A percentile compares a stretch with the other conserved stretches of the same genome.
Conservation (phyloP, 2,113 vertebrate species). For the Sinocyclocheilus maitianheensis region DNA sequence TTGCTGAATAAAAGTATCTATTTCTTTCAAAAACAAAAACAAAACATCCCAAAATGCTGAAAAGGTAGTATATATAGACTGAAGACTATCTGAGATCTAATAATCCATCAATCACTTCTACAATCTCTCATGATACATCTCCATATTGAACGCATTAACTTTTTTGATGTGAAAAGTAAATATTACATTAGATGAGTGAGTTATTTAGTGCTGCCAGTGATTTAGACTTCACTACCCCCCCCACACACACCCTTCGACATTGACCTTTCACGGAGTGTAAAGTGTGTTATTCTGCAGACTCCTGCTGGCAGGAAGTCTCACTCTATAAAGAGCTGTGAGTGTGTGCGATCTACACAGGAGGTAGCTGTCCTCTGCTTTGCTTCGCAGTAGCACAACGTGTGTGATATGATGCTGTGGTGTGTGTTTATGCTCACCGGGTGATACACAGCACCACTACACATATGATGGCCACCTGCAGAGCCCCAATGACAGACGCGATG, state of each 20-base stretch:
- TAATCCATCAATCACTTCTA: neutral
- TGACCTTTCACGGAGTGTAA: conserved; percentile 51
- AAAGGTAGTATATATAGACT: neutral
- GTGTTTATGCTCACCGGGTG: conserved; percentile 84
- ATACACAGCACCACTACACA: conserved; percentile 99
- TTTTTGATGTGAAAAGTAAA: neutral
- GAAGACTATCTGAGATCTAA: neutral
- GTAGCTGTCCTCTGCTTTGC: conserved; percentile 18
- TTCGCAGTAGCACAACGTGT: neutral
- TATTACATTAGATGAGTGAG: neutral
- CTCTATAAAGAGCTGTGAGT: conserved; percentile 24
- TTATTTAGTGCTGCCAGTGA: conserved; percentile 20
- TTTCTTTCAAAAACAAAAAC: neutral
- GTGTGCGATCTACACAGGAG: conserved; percentile 34
- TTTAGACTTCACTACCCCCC: conserved; percentile 45
- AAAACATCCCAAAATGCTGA: neutral
- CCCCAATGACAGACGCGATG: conserved; percentile 98
- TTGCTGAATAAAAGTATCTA: neutral
- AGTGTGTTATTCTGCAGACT: conserved; percentile 43
- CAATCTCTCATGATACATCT: neutral
- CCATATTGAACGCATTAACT: neutral
- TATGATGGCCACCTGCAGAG: conserved; percentile 98
- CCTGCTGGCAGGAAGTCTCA: conserved; percentile 12
- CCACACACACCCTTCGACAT: neutral
- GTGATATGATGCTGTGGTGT: conserved; percentile 16